These are phyloP conservation scores for Napeogenes sylphis DNA, from an alignment of 2,888 invertebrate genomes.

Conservation along the genomic window DNA sequence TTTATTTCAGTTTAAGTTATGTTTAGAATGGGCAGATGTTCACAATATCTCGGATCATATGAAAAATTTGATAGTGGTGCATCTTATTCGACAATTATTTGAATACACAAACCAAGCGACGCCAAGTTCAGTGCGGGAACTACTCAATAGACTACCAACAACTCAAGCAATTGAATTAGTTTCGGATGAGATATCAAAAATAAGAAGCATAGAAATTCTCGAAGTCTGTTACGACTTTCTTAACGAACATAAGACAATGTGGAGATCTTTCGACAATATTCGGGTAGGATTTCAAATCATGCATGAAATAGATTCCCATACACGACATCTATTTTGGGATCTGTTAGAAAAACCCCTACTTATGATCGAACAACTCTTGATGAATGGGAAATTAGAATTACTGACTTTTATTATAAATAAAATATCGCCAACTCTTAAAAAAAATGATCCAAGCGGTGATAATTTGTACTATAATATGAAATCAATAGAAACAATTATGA, in stretches of 20 bases:
- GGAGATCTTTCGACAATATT: constrained; percentile 77
- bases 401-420: constrained; percentile 79
- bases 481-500: constrained; percentile 74
- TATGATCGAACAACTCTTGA: constrained; percentile 90
- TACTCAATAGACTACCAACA: constrained; percentile 79
- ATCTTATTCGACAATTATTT: constrained; percentile 76
- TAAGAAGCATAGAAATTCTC: constrained; percentile 80
- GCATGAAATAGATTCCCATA: constrained; percentile 74
- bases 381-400: constrained; percentile 88
- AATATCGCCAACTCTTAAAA: constrained; percentile 63
- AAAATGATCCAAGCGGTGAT: constrained; percentile 65
- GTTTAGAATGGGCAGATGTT: constrained; percentile 83
- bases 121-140: constrained; percentile 64
- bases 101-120: constrained; percentile 71
- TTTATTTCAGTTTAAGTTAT: constrained; percentile 78
- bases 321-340: constrained; percentile 80
- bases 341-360: constrained; percentile 83
- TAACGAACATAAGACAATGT: constrained; percentile 68
- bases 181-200: constrained; percentile 79
- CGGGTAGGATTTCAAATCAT: constrained; percentile 83
- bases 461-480: constrained; percentile 79
- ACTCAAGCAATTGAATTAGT: constrained; percentile 80
- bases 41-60: constrained; percentile 78
- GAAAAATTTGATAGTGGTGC: constrained; percentile 73
- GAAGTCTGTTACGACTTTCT: constrained; percentile 82